A percentile compares a stretch with the other conserved stretches of the same genome.
Conservation (phyloP, 1,140 invertebrate species). For the Cyphomyrmex costatus region DNA sequence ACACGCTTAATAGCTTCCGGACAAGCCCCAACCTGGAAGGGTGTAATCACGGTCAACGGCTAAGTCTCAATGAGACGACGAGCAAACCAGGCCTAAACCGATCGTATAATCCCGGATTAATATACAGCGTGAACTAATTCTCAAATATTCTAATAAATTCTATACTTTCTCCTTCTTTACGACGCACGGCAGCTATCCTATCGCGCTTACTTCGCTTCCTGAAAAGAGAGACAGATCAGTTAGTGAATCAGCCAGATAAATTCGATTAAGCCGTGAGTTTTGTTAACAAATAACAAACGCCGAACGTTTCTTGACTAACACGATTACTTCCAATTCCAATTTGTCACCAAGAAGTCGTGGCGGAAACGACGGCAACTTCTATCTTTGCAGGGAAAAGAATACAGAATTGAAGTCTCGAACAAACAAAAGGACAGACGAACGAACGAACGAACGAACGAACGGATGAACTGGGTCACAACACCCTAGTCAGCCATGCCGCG, state of each 20-base stretch:
- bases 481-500: not conserved
- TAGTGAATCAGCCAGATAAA: slow-evolving; percentile 49
- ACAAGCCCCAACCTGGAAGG: slow-evolving; percentile 23
- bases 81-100: slow-evolving; percentile 23
- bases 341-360: slow-evolving; percentile 72
- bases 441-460: not conserved
- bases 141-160: slow-evolving; percentile 58
- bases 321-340: slow-evolving; percentile 77
- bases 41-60: slow-evolving; percentile 13
- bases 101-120: slow-evolving; percentile 57
- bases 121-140: slow-evolving; percentile 65
- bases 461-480: slow-evolving; percentile 74
- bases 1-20: slow-evolving; percentile 42
- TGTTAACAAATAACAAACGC: slow-evolving; percentile 63
- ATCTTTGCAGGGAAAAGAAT: slow-evolving; percentile 64
- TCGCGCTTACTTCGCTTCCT: not conserved
- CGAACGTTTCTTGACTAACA: slow-evolving; percentile 64
- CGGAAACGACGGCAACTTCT: slow-evolving; percentile 59
- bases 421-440: not conserved
- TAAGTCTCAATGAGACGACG: slow-evolving; percentile 42
- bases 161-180: not conserved
- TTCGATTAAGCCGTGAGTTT: slow-evolving; percentile 70
- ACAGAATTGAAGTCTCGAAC: slow-evolving; percentile 65
- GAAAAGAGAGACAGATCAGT: too few species aligned
- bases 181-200: slow-evolving; percentile 2